Percentiles rank a stretch among this genome's conserved stretches.
These are phyloP conservation scores for Montipora sp. DNA, from an alignment of 64 coral and sea anemone species.

Conservation along the genomic window DNA sequence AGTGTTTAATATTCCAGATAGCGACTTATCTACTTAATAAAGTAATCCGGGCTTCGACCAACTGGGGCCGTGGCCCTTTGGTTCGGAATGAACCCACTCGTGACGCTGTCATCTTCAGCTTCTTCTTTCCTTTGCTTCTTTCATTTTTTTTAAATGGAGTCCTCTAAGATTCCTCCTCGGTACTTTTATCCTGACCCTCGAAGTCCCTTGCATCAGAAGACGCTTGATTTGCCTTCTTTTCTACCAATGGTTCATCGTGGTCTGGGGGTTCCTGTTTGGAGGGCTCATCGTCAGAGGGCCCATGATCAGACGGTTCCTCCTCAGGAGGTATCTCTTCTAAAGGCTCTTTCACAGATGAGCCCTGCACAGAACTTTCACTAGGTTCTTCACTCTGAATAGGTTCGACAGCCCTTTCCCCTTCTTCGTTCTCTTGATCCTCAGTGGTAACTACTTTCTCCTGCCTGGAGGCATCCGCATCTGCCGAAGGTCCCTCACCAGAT, in stretches of 20 bases:
- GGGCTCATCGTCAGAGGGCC: neutral
- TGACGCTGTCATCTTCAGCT: no score
- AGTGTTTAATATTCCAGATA: no score
- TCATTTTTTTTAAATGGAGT: neutral
- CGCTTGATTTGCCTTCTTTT: neutral
- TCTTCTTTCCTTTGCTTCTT: no score
- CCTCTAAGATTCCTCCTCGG: neutral
- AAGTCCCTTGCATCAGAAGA: neutral
- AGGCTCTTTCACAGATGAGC: neutral
- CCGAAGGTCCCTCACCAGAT: neutral
- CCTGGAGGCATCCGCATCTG: neutral
- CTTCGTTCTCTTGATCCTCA: neutral
- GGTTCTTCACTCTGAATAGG: conserved; percentile 4
- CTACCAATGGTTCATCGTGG: neutral
- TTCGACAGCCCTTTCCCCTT: neutral
- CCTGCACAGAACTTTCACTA: neutral
- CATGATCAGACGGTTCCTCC: neutral
- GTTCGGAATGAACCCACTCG: no score
- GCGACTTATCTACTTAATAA: no score
- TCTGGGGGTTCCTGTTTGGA: neutral
- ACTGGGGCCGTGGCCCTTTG: no score
- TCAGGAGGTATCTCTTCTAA: neutral
- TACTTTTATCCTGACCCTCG: neutral
- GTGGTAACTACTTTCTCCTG: neutral
- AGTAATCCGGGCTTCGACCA: no score